phyloP scores from a whole-genome alignment of 2,888 invertebrate species.

The Calameuta filiformis region DNA sequence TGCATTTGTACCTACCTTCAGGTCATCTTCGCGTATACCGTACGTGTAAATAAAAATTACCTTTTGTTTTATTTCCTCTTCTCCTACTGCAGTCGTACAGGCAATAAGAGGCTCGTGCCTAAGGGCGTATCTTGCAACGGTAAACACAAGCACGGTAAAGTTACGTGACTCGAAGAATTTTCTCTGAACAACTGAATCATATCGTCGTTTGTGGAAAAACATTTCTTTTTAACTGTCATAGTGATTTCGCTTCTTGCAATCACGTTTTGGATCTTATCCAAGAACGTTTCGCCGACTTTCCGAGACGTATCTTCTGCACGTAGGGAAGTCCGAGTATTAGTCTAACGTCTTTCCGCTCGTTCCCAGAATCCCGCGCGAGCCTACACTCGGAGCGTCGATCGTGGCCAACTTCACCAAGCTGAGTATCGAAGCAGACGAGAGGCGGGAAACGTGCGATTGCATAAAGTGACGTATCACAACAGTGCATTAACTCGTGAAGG shows the following conservation, averaged over 20 bases:
- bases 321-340: neutral
- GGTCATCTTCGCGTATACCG: neutral
- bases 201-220: neutral
- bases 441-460: neutral
- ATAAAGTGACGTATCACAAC: neutral
- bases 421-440: neutral
- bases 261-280: neutral
- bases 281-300: neutral
- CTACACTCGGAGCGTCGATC: neutral
- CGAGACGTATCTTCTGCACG: neutral
- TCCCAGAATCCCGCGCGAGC: neutral
- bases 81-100: neutral
- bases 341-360: neutral
- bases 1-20: neutral
- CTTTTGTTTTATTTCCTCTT: neutral
- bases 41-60: too few species aligned
- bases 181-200: neutral
- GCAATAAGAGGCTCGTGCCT: neutral
- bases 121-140: neutral
- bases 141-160: neutral
- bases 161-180: neutral
- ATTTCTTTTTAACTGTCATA: neutral
- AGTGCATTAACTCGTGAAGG: neutral
- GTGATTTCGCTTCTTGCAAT: neutral
- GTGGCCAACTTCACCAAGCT: neutral